A percentile compares a stretch with the other conserved stretches of the same genome.
These are phyloP conservation scores for Myocastor coypus DNA, from an alignment of 2,113 vertebrate genomes.

Conservation along the genomic window DNA sequence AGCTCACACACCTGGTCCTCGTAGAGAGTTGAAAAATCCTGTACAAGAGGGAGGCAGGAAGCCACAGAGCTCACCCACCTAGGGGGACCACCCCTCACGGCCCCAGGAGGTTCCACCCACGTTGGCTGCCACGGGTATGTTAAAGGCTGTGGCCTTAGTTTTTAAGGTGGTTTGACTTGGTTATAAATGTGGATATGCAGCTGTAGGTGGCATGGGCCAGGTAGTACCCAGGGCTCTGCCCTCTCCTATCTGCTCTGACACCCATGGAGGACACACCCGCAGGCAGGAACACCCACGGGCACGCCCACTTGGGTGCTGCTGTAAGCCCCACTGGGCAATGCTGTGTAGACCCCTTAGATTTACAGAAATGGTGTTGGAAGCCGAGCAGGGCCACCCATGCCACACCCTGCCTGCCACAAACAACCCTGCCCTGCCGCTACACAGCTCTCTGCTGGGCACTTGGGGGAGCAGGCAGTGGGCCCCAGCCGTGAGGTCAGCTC, in stretches of 20 bases:
- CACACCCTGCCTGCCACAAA: too few species aligned
- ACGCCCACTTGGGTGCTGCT: not conserved
- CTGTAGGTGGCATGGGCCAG: not conserved
- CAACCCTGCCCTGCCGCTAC: too few species aligned
- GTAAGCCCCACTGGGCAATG: not conserved
- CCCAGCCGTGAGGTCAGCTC: not conserved
- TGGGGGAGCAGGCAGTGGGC: rapidly evolving
- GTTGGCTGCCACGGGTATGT: not conserved
- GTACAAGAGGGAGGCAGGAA: too few species aligned
- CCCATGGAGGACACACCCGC: too few species aligned
- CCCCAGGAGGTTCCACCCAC: not conserved
- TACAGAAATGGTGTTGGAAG: not conserved
- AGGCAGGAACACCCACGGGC: too few species aligned
- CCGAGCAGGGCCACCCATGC: not conserved
- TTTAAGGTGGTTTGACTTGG: not conserved
- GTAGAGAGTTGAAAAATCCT: too few species aligned
- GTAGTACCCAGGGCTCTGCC: not conserved
- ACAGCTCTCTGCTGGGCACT: not conserved
- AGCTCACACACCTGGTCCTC: too few species aligned
- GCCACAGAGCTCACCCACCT: not conserved
- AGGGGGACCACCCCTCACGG: not conserved
- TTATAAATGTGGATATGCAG: not conserved
- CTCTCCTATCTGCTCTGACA: not conserved
- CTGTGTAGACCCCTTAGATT: not conserved
- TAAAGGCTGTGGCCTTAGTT: not conserved